phyloP scores from a whole-genome alignment of 2,888 invertebrate genomes.

The Pandemis heparana region DNA sequence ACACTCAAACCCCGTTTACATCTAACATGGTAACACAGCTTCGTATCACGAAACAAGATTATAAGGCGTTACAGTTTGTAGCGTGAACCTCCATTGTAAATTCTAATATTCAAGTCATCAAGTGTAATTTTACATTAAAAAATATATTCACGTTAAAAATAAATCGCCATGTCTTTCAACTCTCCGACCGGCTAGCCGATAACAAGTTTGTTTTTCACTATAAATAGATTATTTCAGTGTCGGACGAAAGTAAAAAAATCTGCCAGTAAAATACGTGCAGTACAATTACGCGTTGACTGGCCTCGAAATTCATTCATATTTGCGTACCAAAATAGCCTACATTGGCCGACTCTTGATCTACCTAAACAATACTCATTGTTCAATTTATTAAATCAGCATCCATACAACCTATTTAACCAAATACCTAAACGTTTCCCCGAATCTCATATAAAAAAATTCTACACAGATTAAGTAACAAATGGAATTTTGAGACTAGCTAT shows the following conservation, averaged over 20 bases:
- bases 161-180: background rate
- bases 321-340: slow-evolving; percentile 16
- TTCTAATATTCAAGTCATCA: background rate
- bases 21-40: background rate
- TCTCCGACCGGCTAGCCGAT: background rate
- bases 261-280: slow-evolving; percentile 3
- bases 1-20: slow-evolving; percentile 3
- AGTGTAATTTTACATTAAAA: too few relatives aligned
- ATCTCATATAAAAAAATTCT: background rate
- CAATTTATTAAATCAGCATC: slow-evolving; percentile 46
- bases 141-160: background rate
- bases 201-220: background rate
- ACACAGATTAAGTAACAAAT: background rate
- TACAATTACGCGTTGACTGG: slow-evolving; percentile 11
- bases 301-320: slow-evolving; percentile 28
- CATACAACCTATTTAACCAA: background rate
- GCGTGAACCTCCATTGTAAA: background rate
- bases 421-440: background rate
- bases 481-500: slow-evolving; percentile 79
- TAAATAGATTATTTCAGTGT: background rate
- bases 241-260: slow-evolving; percentile 9
- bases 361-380: slow-evolving; percentile 29
- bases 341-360: slow-evolving; percentile 25
- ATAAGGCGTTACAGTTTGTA: background rate
- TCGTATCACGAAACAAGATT: slow-evolving; percentile 9